phyloP scores from a whole-genome alignment of 2,113 vertebrate genomes.

The Otis tarda region DNA sequence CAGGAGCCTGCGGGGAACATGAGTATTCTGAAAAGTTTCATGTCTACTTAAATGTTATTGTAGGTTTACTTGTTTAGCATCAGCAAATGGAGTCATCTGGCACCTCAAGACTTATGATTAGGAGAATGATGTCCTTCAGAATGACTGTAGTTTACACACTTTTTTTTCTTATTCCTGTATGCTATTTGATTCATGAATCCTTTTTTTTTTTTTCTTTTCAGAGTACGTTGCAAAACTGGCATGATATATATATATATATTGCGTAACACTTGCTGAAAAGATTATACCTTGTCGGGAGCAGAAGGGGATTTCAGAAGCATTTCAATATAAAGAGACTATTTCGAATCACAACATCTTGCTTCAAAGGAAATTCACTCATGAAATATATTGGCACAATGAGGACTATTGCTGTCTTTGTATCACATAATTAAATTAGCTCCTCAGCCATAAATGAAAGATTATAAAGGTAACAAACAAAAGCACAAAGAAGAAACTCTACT shows the following conservation, averaged over 20 bases:
- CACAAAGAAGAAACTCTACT: neutral
- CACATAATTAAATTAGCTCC: neutral
- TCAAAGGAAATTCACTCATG: neutral
- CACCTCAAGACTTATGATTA: constrained; percentile 12
- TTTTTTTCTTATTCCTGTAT: neutral
- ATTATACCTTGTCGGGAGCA: accelerated
- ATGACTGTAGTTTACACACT: constrained; percentile 4
- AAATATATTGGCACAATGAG: neutral
- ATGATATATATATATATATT: neutral
- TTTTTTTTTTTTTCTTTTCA: neutral
- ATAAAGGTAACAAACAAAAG: neutral
- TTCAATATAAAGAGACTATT: neutral
- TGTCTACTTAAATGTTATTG: constrained; percentile 34
- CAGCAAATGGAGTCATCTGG: constrained; percentile 40
- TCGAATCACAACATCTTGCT: neutral
- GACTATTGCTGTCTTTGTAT: neutral
- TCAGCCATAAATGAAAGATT: neutral
- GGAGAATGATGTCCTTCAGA: constrained; percentile 40
- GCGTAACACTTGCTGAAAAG: neutral
- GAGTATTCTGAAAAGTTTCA: constrained; percentile 50
- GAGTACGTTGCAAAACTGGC: neutral
- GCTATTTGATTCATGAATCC: neutral
- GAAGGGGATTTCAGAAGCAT: neutral
- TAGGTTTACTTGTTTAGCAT: constrained; percentile 54
- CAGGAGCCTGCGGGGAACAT: neutral